Evolutionary conservation across 2,797 vertebrate species (phyloP), one percentile per base, ranked within the genome.

Genomic region (Sebastes wilsoni): DNA sequence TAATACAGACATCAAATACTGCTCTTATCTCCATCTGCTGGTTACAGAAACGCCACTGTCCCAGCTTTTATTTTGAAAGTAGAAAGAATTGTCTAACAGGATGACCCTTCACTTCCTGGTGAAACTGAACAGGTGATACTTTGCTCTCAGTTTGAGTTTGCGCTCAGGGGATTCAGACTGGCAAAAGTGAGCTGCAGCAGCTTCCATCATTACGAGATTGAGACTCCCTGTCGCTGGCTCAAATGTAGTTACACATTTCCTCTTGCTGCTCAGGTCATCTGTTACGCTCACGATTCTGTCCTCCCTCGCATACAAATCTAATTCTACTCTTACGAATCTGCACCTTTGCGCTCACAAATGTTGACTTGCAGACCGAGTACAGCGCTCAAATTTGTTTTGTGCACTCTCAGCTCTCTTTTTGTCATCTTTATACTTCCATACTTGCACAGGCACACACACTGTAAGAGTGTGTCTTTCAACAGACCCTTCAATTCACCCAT

Each of bases 401-500:
- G 54, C 22, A 18, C 32, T 1, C 54, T 2, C 16, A 8, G 4
- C 32, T 71, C 66, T 5, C 16, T 14, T 55, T 46, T 55, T 71
- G 55, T 8, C 25, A 18, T 28, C 16, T n/a, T 3, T n/a, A 9
- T 28, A n/a, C 68, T 58, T 58, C 32, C 32, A 60, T 27, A 72
- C 66, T 14, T 20, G 34, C 64, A 58, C 65, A 28, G 2, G 1
- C 56, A 59, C 58, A 56, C 81, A 75, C 79, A 82, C 66, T 36
- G 49, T 68, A 77, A 86, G 80, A 87, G 81, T 46, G 42, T 46
- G 14, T 46, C 38, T 42, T 42, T 16, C 38, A 42, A 42, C 38
- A 89, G 87, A 90, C 86, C 87, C 92, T 90, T 85, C 83, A 90
- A 92, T 92, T 90, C 88, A 87, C 80, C 83, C 89, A 93, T 91